Percentiles rank a stretch among this genome's conserved stretches.
These are phyloP conservation scores for Dromius quadrimaculatus DNA, from an alignment of 2,888 invertebrate species.

Conservation along the genomic window DNA sequence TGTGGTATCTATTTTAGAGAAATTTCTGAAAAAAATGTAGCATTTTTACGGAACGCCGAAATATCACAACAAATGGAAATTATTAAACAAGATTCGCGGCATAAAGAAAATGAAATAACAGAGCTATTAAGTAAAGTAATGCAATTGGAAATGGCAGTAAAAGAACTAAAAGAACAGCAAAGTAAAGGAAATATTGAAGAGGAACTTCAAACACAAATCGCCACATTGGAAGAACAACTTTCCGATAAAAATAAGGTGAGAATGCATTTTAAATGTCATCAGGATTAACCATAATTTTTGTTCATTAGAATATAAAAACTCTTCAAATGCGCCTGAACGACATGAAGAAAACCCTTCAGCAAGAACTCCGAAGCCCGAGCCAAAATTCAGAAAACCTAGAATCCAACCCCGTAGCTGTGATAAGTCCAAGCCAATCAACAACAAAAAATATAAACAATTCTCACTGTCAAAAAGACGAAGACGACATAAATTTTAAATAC, in stretches of 20 bases:
- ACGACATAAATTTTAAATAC: slow-evolving; percentile 86
- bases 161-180: slow-evolving; percentile 62
- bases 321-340: slow-evolving; percentile 89
- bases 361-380: slow-evolving; percentile 77
- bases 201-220: slow-evolving; percentile 67
- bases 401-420: slow-evolving; percentile 40
- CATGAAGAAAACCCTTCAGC: slow-evolving; percentile 91
- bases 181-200: slow-evolving; percentile 66
- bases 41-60: slow-evolving; percentile 82
- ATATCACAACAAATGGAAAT: slow-evolving; percentile 85
- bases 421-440: slow-evolving; percentile 47
- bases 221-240: slow-evolving; percentile 73
- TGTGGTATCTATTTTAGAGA: slow-evolving; percentile 69
- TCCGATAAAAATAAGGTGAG: slow-evolving; percentile 74
- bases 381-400: slow-evolving; percentile 46
- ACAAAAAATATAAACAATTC: slow-evolving; percentile 58
- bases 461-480: slow-evolving; percentile 70
- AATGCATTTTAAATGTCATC: slow-evolving; percentile 3
- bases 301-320: slow-evolving; percentile 82
- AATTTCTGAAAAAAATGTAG: slow-evolving; percentile 80
- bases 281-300: background rate
- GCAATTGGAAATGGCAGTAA: slow-evolving; percentile 69
- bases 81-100: slow-evolving; percentile 78
- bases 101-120: slow-evolving; percentile 75
- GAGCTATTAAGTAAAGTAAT: slow-evolving; percentile 73